Base-by-base conservation (phyloP, 1,140 invertebrate genomes). In the Neodiprion virginianus region DNA sequence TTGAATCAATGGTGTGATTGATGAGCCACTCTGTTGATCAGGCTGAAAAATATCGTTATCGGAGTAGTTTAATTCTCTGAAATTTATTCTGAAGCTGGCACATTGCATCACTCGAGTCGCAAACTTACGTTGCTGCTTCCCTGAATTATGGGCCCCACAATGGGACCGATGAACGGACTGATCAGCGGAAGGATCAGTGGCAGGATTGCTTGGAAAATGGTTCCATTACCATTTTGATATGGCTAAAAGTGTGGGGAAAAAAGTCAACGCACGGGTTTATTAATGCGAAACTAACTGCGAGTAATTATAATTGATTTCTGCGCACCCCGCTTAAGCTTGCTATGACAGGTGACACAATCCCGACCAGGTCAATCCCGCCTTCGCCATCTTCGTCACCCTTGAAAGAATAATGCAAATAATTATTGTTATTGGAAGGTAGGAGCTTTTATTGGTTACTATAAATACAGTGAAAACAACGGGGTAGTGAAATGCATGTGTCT, bases 121-220 rank as follows among this genome's bases (percentile, higher is more conserved):
- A 77, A 21, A 69, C 83, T 81, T 80, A 88, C 87, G 8, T 83
- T 83, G 72, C 85, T 88, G 48, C 77, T 85, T 17, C 80, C 72
- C 48, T 79, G 76, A 17, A 83, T 81, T 47, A 87, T 11, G 2
- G 87, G 87, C 1, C 83, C 84, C 23, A 83, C 75, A 1, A 88
- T 4, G 0, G 87, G 87, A 4, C 84, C 86, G 0, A 81, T 12
- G 1, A 89, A 72, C 0, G 86, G 86, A 1, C 87, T 86, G 48
- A 85, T 82, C 7, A 88, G 73, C 3, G 87, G 87, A 0, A 79
- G 85, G 17, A 83, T 48, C 0, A 88, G 65, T 11, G 81, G 76
- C 53, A 88, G 53, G n/a, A 61, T 61, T 8, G 53, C n/a, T 61
- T 61, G 53, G n/a, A 61, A 61, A 61, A 61, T 8, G 53, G 53